phyloP scores from a whole-genome alignment of 2,888 invertebrate species.

The Rhagium mordax region DNA sequence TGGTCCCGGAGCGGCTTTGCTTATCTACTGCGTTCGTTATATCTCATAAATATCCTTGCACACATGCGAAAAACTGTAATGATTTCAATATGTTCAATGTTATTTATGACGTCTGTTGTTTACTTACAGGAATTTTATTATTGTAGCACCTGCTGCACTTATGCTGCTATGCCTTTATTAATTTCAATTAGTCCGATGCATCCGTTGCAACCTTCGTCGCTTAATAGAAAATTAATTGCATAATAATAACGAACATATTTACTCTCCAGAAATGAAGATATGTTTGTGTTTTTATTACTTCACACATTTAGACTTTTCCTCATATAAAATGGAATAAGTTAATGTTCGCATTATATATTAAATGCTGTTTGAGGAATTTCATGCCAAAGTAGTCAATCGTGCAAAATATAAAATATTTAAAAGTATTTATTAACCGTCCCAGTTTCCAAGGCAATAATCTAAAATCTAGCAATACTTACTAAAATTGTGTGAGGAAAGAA shows the following conservation, averaged over 20 bases:
- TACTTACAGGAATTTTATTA: constrained; percentile 12
- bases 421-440: no score
- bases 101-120: constrained; percentile 16
- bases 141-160: constrained; percentile 20
- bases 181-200: constrained; percentile 10
- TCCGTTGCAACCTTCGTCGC: neutral
- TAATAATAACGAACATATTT: constrained; percentile 1
- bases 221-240: constrained; percentile 21
- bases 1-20: no score
- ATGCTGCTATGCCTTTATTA: constrained; percentile 13
- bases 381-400: no score
- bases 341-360: neutral
- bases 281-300: neutral
- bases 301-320: neutral
- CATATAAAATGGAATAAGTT: neutral
- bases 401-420: no score
- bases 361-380: no score
- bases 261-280: neutral
- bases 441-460: no score
- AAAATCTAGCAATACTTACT: no score
- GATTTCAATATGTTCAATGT: constrained; percentile 14
- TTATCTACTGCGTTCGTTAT: neutral
- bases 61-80: constrained; percentile 19
- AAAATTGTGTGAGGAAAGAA: no score
- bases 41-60: neutral